Base-by-base conservation (phyloP, 2,888 invertebrate species). In the Acleris cristana region DNA sequence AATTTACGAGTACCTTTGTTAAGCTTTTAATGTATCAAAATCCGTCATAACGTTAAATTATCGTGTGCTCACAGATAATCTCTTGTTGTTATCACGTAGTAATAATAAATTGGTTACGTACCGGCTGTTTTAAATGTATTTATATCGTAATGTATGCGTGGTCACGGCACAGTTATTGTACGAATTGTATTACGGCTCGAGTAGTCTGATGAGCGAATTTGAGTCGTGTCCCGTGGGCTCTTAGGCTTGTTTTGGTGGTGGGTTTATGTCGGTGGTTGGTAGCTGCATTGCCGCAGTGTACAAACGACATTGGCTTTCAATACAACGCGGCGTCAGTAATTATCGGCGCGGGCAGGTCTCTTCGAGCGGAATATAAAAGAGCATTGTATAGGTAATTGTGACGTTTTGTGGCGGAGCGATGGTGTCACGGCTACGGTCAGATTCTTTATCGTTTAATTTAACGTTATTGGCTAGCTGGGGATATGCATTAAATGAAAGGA, bases 81-180 rank as follows among this genome's bases (percentile, higher is more conserved):
- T 65, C 45, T 19, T 19, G 48, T 26, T 19, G 34, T 26, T 21
- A 44, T 60, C 60, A 65, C 65, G 65, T 61, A 40, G 44, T 49
- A 65, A 56, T 26, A 65, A 65, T 60, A 65, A 65, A 61, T 65
- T 60, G 60, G 26, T 12, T 19, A 51, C 8, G 19, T 18, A 51
- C 51, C 60, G 65, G 65, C 51, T 65, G 60, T 65, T 65, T 65
- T 65, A 49, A 65, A 59, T 57, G 64, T 59, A 58, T 65, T 53
- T 44, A 49, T 51, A 44, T 55, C 30, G 60, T 65, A 60, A 65
- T 61, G 30, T 61, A 65, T 65, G 65, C 65, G 49, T 19, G 55
- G 60, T 61, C 65, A 65, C 65, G 65, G 60, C 23, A 60, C 48
- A 55, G 63, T 56, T 64, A 49, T 64, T 56, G 40, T 56, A 40